Evolutionary conservation across 30 jellyfish, hydroid and myxozoan genomes (phyloP).

Genomic region (Turritopsis rubra): DNA sequence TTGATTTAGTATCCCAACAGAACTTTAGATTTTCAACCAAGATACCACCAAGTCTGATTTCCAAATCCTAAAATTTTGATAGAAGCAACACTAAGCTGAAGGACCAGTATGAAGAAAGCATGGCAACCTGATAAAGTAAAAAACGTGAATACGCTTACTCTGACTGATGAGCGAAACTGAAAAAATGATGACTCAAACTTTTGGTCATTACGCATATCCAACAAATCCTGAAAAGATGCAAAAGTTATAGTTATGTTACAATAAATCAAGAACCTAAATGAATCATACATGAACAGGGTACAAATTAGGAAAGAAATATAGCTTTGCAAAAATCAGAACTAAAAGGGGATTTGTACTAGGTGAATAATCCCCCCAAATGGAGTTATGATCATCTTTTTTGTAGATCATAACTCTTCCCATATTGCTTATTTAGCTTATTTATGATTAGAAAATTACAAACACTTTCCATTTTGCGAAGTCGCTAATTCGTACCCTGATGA

Average conservation of each 20-base stretch:
- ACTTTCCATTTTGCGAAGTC: not conserved
- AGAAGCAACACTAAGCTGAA: not conserved
- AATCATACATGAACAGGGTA: not conserved
- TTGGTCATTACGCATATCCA: conserved; percentile 47
- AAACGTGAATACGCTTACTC: conserved; percentile 27
- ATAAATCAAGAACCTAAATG: not conserved
- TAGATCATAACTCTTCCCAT: no score
- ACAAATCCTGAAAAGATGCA: conserved; percentile 39
- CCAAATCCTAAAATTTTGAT: conserved; percentile 41
- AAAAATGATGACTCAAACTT: conserved; percentile 62
- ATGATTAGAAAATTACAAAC: no score
- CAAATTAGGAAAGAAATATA: not conserved
- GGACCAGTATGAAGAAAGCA: not conserved
- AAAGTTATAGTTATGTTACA: not conserved
- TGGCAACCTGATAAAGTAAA: not conserved
- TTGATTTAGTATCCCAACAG: conserved; percentile 74
- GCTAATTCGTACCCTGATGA: not conserved
- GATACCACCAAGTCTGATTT: conserved; percentile 60
- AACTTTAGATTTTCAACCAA: conserved; percentile 54
- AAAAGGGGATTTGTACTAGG: no score
- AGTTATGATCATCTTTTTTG: no score
- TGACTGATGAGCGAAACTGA: conserved; percentile 53
- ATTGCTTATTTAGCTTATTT: no score
- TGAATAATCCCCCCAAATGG: no score
- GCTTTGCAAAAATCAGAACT: no score